These are phyloP conservation scores for Brachyistius frenatus DNA, from an alignment of 2,113 vertebrate genomes.

Conservation along the genomic window DNA sequence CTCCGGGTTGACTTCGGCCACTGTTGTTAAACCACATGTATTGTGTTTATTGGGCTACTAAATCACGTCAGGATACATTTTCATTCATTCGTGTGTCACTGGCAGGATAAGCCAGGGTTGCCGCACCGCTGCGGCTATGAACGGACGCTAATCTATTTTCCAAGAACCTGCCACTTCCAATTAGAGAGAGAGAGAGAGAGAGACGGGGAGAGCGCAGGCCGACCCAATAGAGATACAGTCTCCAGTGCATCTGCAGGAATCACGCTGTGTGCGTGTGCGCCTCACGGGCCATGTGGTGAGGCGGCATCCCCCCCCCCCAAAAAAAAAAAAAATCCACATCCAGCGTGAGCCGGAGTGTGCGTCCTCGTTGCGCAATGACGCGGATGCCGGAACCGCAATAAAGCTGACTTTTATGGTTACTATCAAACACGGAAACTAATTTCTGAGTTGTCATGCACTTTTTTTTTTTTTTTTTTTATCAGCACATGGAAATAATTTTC, in stretches of 20 bases:
- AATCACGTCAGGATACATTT: neutral
- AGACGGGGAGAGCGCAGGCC: constrained; percentile 13
- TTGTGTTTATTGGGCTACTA: neutral
- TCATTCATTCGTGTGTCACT: constrained; percentile 1
- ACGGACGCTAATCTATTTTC: constrained; percentile 76
- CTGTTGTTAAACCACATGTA: neutral
- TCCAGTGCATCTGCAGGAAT: constrained; percentile 16
- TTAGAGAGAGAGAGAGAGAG: constrained; percentile 62
- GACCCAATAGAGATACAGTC: neutral
- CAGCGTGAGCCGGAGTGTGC: constrained; percentile 10
- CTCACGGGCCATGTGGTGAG: constrained; percentile 22
- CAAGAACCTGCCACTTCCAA: constrained; percentile 68
- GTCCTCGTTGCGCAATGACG: constrained; percentile 47
- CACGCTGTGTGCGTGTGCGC: neutral
- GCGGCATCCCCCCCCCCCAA: constrained; percentile 1
- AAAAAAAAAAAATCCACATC: neutral
- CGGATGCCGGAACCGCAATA: neutral
- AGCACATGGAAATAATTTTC: neutral
- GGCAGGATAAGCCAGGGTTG: constrained; percentile 20
- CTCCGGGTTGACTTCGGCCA: neutral
- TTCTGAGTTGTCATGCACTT: neutral
- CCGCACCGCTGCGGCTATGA: constrained; percentile 26
- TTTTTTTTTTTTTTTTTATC: neutral
- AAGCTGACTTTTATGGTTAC: neutral
- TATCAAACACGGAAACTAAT: constrained; percentile 25